phyloP scores from a whole-genome alignment of 2,113 vertebrate species.

The Cavia porcellus region DNA sequence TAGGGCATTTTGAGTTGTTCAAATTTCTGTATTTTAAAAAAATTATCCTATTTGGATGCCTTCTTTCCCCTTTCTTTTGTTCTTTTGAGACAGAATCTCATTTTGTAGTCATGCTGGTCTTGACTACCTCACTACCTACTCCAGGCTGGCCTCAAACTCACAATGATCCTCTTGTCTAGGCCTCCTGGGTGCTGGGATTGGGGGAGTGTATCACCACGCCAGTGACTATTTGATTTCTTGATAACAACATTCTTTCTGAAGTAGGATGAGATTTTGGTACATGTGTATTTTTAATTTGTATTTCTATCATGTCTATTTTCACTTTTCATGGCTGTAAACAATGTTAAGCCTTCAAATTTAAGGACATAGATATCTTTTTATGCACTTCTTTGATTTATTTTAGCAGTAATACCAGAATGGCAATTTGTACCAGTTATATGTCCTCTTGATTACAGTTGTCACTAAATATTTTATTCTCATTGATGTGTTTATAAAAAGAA shows the following conservation, averaged over 20 bases:
- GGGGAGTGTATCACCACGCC: background rate
- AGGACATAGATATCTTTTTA: background rate
- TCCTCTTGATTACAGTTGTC: background rate
- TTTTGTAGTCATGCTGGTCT: too few species aligned
- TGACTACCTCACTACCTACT: background rate
- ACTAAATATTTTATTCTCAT: background rate
- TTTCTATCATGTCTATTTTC: background rate
- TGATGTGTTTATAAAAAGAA: too few species aligned
- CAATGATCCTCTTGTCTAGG: background rate
- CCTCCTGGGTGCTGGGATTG: background rate
- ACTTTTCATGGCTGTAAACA: background rate
- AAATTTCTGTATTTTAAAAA: too few species aligned
- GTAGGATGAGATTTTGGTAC: too few species aligned
- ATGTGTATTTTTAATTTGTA: too few species aligned
- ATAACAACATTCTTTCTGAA: too few species aligned
- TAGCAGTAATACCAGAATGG: background rate
- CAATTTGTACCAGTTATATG: background rate
- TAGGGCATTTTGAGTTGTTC: background rate
- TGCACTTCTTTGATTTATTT: background rate
- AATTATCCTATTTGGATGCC: too few species aligned
- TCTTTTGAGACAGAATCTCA: too few species aligned
- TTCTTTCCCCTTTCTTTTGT: too few species aligned
- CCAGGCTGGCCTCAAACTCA: background rate
- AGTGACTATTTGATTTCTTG: background rate
- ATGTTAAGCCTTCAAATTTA: background rate